Evolutionary conservation across 2,888 invertebrate genomes (phyloP), one percentile per base, ranked within the genome.

Genomic region (Hypsopygia costalis): DNA sequence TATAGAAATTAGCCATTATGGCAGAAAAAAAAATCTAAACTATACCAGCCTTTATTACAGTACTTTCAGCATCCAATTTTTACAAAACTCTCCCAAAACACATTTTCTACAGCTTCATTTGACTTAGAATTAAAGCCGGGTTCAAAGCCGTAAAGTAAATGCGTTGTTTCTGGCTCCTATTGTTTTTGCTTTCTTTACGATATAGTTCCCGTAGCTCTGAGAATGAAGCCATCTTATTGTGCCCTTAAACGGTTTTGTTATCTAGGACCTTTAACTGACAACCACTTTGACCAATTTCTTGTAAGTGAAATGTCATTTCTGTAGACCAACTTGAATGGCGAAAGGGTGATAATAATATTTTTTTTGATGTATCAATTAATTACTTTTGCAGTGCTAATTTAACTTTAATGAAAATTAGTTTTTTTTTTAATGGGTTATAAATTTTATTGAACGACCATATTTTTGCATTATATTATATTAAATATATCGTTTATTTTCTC

Each of bases 201-300:
- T 34, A 40, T 43, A 40, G 36, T 43, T 41, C 11, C 29, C 30
- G 5, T 25, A 6, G 21, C 36, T 12, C 43, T 45, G 46, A 7
- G 21, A 28, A 27, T 36, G 49, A 44, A 40, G 30, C 37, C 38
- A 37, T 44, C 49, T 44, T 33, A 44, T 46, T 49, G 44, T 45
- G 25, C 33, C 29, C 25, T 43, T 31, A 44, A 46, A 39, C 40
- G 44, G 37, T 42, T 46, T 40, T 40, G 42, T 49, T 49, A 46
- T 49, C 49, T 40, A 7, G 4, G 11, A n/a, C 12, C 32, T 34
- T 35, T 28, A 12, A 22, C 32, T 43, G 45, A 36, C 41, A 34
- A 11, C 22, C 31, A 30, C 35, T 38, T 47, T 43, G 41, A 39
- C 36, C 25, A 31, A 29, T 10, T 37, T 11, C 20, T 37, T 32